These are phyloP conservation scores for Drosophila nasuta DNA, from an alignment of 1,140 invertebrate genomes.

Conservation along the genomic window DNA sequence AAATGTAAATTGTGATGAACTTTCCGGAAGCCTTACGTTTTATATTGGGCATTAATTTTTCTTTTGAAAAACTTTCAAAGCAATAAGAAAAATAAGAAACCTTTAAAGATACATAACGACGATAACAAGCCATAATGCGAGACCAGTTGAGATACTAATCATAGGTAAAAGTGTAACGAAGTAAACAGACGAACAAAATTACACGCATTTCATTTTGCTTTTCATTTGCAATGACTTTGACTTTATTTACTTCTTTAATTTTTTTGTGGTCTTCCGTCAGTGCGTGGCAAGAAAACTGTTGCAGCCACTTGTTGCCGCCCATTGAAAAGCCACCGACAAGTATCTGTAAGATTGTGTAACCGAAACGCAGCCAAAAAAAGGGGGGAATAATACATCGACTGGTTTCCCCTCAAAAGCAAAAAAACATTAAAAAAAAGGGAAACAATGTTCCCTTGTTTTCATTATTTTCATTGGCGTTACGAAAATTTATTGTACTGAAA, in stretches of 20 bases:
- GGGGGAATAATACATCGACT: conserved; percentile 11
- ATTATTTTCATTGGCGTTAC: conserved; percentile 47
- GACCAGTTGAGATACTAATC: conserved; percentile 26
- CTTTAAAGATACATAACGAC: conserved; percentile 18
- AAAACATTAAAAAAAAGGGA: conserved; percentile 3
- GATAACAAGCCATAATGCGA: conserved; percentile 46
- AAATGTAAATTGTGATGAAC: background rate
- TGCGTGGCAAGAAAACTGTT: conserved; percentile 44
- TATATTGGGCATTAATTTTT: background rate
- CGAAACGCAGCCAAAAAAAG: conserved; percentile 9
- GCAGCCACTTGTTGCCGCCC: conserved; percentile 17
- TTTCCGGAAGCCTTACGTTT: background rate
- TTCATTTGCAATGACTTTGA: conserved; percentile 62
- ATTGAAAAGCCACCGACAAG: conserved; percentile 35
- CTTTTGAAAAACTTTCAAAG: conserved; percentile 28
- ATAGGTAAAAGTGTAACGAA: conserved; percentile 66
- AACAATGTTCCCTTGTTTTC: conserved; percentile 64
- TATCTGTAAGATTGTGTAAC: conserved; percentile 39
- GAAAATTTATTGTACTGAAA: conserved; percentile 70
- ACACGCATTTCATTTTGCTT: conserved; percentile 60
- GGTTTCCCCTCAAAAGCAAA: conserved; percentile 1
- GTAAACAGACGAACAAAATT: conserved; percentile 45
- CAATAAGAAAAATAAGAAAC: conserved; percentile 14
- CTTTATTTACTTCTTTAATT: conserved; percentile 36
- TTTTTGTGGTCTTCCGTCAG: conserved; percentile 46